Evolutionary conservation across 2,797 vertebrate genomes (phyloP), one percentile per base, ranked within the genome.

Genomic region (Enoplosus armatus): DNA sequence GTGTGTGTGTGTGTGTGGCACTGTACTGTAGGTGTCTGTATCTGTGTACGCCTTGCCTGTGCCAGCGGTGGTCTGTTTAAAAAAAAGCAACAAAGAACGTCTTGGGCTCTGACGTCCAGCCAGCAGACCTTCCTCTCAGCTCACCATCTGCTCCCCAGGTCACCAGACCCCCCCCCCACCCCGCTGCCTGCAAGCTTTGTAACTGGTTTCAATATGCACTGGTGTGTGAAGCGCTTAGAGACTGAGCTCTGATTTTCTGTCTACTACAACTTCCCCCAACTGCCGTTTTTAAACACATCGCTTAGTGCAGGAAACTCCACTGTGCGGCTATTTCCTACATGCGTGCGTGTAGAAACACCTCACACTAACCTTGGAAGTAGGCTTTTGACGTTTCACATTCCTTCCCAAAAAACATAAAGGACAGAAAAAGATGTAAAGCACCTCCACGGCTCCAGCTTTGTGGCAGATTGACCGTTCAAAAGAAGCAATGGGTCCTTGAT

Each of bases 101-200:
- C 79, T 91, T 43, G 63, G 66, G 80, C 82, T 92, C 85, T 85
- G 81, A 89, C 88, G 77, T 91, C 88, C 85, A 88, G 80, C 83
- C 79, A 76, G 85, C 87, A 91, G 88, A 91, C 87, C 89, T 87
- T 93, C 90, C 85, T 82, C 86, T 87, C 83, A 84, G 89, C 82
- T 82, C 86, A 81, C 91, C 91, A 93, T 93, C 92, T 92, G 92
- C 87, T 92, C 86, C 85, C 79, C 81, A 68, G 91, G 90, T 91
- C 92, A 85, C 62, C 72, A 77, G 68, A 66, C 55, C 41, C 68
- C 73, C 79, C 59, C 56, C 12, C 18, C 6, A 39, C 14, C 29
- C 47, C 0, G 27, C 79, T 84, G 87, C 89, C 87, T 81, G 76
- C 62, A 6, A 88, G 83, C 86, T 76, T 70, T 48, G 62, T 80